phyloP scores from a whole-genome alignment of 2,797 vertebrate species.

The Sparus aurata region DNA sequence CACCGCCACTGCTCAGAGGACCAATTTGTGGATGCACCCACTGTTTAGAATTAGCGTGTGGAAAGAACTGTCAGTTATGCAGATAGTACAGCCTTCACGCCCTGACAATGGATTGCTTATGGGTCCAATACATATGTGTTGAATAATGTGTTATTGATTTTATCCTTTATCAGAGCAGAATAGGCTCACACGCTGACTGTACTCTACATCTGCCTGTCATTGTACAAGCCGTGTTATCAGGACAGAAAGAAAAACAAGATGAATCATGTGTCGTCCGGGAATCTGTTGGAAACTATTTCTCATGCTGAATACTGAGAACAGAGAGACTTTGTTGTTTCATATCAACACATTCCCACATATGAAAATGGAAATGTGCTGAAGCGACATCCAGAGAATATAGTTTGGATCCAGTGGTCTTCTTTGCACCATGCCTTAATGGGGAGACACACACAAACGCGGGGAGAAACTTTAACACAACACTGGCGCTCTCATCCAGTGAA shows the following conservation, averaged over 20 bases:
- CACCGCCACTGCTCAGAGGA: constrained; percentile 4
- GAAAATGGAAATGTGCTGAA: constrained; percentile 27
- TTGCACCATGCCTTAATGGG: not conserved
- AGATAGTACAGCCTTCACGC: not conserved
- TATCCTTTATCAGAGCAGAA: constrained; percentile 17
- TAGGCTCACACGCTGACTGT: constrained; percentile 31
- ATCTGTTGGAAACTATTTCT: constrained; percentile 22
- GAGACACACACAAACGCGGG: no score
- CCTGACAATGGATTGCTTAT: constrained; percentile 29
- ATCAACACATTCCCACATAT: constrained; percentile 12
- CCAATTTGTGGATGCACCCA: constrained; percentile 19
- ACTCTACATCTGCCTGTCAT: constrained; percentile 30
- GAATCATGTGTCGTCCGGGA: constrained; percentile 28
- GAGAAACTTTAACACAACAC: no score
- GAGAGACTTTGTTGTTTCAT: constrained; percentile 9
- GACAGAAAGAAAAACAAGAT: constrained; percentile 14
- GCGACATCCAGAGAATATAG: not conserved
- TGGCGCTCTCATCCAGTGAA: no score
- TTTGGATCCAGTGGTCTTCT: not conserved
- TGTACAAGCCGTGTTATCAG: not conserved
- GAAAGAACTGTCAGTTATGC: constrained; percentile 28
- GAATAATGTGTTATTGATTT: constrained; percentile 72
- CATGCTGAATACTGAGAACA: constrained; percentile 18
- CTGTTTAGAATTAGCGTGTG: constrained; percentile 10
- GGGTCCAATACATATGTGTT: constrained; percentile 24